Conservation (phyloP, 1,140 invertebrate species). For the Phortica variegata region DNA sequence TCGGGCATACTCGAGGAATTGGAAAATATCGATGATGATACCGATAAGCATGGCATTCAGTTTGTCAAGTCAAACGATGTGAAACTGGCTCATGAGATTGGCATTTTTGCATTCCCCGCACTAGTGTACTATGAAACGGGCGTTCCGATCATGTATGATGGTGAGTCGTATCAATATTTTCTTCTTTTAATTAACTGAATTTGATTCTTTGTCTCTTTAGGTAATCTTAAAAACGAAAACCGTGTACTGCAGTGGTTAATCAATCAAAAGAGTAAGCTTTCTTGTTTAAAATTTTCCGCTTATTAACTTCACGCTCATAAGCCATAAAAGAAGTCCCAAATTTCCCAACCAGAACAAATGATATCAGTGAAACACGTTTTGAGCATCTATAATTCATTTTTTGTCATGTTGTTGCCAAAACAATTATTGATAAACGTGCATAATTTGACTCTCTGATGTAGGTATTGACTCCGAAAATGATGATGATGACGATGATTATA, state of each 20-base stretch:
- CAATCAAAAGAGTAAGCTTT: conserved; percentile 88
- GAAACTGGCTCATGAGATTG: conserved; percentile 84
- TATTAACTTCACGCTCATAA: conserved; percentile 44
- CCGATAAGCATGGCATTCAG: conserved; percentile 87
- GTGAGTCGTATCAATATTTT: conserved; percentile 63
- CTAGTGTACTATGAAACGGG: conserved; percentile 91
- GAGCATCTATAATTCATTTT: conserved; percentile 34
- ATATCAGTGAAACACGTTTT: conserved; percentile 19
- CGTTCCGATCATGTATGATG: conserved; percentile 91
- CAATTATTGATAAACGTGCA: conserved; percentile 56
- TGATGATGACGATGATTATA: conserved; percentile 59
- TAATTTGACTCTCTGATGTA: conserved; percentile 19
- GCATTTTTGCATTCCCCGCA: conserved; percentile 87
- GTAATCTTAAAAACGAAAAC: conserved; percentile 92
- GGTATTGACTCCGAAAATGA: conserved; percentile 58
- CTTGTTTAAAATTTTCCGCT: conserved; percentile 45
- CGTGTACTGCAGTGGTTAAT: conserved; percentile 93
- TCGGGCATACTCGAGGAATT: conserved; percentile 81
- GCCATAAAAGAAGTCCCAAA: conserved; percentile 26
- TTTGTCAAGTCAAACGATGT: conserved; percentile 92
- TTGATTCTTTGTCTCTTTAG: conserved; percentile 66
- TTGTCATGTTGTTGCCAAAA: conserved; percentile 31
- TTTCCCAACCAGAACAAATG: conserved; percentile 13
- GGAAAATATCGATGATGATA: conserved; percentile 93
- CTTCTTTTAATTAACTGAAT: background rate